Conservation (phyloP, 2,797 vertebrate species). For the Anguilla marmorata region DNA sequence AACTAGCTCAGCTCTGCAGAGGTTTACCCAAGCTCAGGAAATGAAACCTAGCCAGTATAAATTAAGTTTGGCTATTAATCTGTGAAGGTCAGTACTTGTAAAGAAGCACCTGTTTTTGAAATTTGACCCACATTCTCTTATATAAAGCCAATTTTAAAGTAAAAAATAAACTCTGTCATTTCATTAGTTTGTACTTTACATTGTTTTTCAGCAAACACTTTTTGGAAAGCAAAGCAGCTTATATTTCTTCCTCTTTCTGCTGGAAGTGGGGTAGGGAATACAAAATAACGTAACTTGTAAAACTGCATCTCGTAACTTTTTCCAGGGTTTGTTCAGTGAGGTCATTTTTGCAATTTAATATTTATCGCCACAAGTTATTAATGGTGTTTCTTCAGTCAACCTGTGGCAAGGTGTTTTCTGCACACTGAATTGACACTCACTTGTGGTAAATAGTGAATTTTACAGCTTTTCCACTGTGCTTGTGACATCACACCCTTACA, state of each 20-base stretch:
- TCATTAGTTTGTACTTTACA: no score
- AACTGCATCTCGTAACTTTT: neutral
- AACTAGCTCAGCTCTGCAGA: neutral
- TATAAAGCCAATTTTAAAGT: no score
- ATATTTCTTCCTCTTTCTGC: neutral
- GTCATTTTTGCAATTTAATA: neutral
- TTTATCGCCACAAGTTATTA: neutral
- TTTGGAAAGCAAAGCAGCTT: no score
- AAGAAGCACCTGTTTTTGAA: neutral
- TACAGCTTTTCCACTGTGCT: neutral
- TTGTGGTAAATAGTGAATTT: neutral
- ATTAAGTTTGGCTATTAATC: neutral
- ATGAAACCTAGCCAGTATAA: neutral
- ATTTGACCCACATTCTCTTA: neutral
- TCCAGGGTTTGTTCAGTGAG: neutral
- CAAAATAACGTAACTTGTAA: neutral
- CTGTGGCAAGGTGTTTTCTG: neutral
- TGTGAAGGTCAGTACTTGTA: neutral
- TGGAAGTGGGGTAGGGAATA: neutral
- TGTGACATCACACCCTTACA: neutral
- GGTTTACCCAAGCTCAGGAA: neutral
- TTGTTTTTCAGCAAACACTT: no score
- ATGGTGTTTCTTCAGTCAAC: neutral
- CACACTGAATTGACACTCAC: neutral
- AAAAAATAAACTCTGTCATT: no score